Evolutionary conservation across 2,888 invertebrate genomes (phyloP).

Genomic region (Pasiphila rectangulata): DNA sequence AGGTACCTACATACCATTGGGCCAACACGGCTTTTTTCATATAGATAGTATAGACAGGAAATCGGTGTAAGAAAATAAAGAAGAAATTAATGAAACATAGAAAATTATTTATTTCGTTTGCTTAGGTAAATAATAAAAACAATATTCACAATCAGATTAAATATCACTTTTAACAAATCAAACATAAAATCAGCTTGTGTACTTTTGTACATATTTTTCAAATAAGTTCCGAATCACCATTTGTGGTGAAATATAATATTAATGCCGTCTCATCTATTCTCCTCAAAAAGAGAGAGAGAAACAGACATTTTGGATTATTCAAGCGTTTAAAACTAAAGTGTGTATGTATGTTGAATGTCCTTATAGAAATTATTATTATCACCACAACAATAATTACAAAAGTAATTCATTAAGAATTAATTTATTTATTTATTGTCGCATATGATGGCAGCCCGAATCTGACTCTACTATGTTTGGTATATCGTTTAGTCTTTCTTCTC

Average conservation of each 20-base stretch:
- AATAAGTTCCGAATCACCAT: neutral
- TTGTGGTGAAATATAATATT: neutral
- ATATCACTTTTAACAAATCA: too few species aligned
- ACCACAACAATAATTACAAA: conserved; percentile 6
- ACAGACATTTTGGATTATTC: neutral
- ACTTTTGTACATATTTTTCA: neutral
- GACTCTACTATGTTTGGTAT: conserved; percentile 14
- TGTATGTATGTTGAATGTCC: too few species aligned
- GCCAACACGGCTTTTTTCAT: too few species aligned
- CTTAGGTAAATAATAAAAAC: too few species aligned
- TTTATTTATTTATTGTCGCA: neutral
- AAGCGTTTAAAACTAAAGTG: too few species aligned
- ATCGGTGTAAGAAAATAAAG: too few species aligned
- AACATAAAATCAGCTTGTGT: too few species aligned
- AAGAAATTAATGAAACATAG: too few species aligned
- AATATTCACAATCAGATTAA: too few species aligned
- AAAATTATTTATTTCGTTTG: too few species aligned
- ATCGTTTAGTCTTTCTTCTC: conserved; percentile 28
- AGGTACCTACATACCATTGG: too few species aligned
- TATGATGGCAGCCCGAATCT: conserved; percentile 8
- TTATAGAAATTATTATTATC: conserved; percentile 2
- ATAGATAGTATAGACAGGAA: too few species aligned
- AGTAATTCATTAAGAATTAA: neutral
- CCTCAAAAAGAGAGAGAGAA: neutral
- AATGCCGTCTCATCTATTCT: neutral